These are phyloP conservation scores for Craterocephalus amniculus DNA, from an alignment of 2,797 vertebrate species.

Conservation along the genomic window DNA sequence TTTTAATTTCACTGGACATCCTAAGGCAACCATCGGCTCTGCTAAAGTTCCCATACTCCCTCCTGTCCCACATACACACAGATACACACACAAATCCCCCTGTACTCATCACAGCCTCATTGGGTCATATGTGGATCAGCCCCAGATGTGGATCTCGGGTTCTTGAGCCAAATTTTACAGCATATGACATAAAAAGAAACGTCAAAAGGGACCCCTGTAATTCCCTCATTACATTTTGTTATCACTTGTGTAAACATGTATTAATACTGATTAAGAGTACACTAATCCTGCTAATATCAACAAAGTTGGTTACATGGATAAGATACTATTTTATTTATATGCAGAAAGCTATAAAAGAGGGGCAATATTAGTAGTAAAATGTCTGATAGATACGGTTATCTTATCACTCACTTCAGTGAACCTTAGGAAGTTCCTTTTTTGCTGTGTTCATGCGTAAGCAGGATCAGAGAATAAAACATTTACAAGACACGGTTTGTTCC, in stretches of 20 bases:
- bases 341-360: conserved; percentile 6
- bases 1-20: conserved; percentile 38
- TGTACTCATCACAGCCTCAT: not conserved
- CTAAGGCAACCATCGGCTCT: conserved; percentile 5
- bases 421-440: not conserved
- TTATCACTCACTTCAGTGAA: conserved; percentile 9
- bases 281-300: conserved; percentile 23
- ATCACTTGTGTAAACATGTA: conserved; percentile 38
- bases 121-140: conserved; percentile 68
- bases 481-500: not conserved
- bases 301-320: not conserved
- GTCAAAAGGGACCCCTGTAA: conserved; percentile 39
- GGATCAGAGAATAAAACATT: not conserved
- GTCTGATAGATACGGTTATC: conserved; percentile 2
- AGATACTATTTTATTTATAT: not conserved
- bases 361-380: not conserved
- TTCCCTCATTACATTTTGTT: conserved; percentile 41
- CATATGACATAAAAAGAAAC: conserved; percentile 25
- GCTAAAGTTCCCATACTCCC: not conserved
- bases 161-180: conserved; percentile 33
- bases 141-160: conserved; percentile 69
- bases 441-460: not conserved
- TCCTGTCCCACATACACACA: not conserved
- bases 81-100: accelerated
- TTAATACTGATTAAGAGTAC: conserved; percentile 3